These are phyloP conservation scores for Listrodromus nycthemerus DNA, from an alignment of 2,888 invertebrate species.

Conservation along the genomic window DNA sequence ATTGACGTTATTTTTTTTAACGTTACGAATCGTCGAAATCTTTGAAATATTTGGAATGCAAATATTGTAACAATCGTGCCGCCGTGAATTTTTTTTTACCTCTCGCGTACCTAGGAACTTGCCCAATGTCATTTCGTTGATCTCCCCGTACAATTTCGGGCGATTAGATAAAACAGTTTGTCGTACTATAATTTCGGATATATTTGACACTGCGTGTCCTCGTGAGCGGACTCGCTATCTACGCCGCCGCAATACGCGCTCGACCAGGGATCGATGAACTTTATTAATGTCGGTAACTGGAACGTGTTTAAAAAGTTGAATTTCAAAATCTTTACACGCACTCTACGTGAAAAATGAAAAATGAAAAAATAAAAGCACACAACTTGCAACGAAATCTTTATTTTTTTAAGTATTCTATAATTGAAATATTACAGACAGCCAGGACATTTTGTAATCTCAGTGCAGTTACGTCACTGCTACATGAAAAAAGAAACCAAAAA, in stretches of 20 bases:
- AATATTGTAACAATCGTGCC: no score
- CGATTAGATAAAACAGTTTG: conserved; percentile 38
- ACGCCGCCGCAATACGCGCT: not conserved
- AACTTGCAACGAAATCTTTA: not conserved
- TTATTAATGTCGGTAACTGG: conserved; percentile 9
- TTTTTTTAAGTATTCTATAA: not conserved
- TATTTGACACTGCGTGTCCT: not conserved
- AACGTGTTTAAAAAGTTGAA: not conserved
- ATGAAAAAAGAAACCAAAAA: no score
- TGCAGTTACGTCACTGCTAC: no score
- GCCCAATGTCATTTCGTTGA: not conserved
- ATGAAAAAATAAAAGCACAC: no score
- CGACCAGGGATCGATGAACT: conserved; percentile 41
- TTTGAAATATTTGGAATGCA: no score
- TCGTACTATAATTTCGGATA: not conserved
- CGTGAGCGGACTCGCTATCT: not conserved
- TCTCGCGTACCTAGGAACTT: not conserved
- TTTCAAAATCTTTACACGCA: not conserved
- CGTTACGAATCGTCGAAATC: no score
- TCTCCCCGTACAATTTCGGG: not conserved
- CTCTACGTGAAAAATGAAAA: not conserved
- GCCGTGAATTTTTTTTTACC: no score
- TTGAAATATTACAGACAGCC: no score
- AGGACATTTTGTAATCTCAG: no score
- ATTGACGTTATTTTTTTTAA: not conserved